Percentiles rank a stretch among this genome's conserved stretches.
Conservation (phyloP, 2,113 vertebrate genomes). For the Heptranchias perlo region DNA sequence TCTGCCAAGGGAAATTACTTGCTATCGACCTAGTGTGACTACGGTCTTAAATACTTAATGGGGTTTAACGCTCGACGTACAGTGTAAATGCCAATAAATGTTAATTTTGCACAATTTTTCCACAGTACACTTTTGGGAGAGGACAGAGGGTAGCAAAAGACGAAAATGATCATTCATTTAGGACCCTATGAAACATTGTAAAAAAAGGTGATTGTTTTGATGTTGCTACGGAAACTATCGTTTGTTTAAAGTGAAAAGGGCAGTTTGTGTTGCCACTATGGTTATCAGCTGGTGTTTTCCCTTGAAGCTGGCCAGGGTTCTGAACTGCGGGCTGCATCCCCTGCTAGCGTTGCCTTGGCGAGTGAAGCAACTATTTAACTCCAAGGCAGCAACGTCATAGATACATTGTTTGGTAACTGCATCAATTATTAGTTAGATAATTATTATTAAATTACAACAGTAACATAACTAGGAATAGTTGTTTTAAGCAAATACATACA, state of each 20-base stretch:
- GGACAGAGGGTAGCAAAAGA: neutral
- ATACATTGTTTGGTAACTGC: neutral
- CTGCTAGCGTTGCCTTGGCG: neutral
- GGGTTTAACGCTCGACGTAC: neutral
- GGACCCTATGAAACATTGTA: neutral
- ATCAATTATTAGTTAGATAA: neutral
- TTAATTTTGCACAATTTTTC: neutral
- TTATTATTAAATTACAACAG: neutral
- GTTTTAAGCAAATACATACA: neutral
- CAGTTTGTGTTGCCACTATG: neutral
- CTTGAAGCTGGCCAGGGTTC: neutral
- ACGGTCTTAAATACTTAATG: neutral
- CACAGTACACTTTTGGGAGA: neutral
- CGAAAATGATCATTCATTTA: neutral
- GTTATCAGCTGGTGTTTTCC: neutral
- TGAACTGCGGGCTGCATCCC: neutral
- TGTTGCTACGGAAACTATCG: no score
- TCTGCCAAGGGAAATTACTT: neutral
- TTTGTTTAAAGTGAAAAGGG: neutral
- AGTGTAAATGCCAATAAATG: neutral
- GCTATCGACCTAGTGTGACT: neutral
- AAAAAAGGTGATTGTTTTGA: no score
- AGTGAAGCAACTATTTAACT: neutral
- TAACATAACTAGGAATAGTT: neutral
- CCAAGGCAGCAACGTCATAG: neutral